These are phyloP conservation scores for Drosophila repleta DNA, from an alignment of 1,140 invertebrate genomes.

Conservation along the genomic window DNA sequence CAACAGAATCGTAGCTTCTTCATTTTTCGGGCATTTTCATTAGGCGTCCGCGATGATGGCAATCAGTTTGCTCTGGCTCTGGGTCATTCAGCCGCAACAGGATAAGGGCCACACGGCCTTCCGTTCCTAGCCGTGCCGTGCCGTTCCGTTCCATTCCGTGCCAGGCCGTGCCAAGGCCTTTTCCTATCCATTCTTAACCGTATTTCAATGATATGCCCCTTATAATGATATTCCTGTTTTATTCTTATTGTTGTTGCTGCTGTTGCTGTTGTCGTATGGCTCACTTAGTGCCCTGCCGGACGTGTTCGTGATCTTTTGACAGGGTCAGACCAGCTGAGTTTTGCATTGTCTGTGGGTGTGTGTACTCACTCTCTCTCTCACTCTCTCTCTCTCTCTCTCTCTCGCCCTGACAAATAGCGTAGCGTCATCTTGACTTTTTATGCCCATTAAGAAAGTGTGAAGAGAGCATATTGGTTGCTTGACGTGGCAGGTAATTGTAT, in stretches of 20 bases:
- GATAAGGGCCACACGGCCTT: slow-evolving; percentile 49
- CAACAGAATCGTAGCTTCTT: slow-evolving; percentile 34
- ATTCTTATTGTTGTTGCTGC: slow-evolving; percentile 8
- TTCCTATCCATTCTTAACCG: slow-evolving; percentile 9
- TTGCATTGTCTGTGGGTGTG: slow-evolving; percentile 17
- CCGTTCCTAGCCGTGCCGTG: slow-evolving; percentile 22
- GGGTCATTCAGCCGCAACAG: slow-evolving; percentile 50
- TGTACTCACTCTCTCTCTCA: slow-evolving; percentile 5
- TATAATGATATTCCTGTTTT: slow-evolving; percentile 39
- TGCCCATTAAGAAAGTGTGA: too few relatives aligned
- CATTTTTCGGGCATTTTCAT: slow-evolving; percentile 52
- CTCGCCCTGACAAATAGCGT: slow-evolving; percentile 31
- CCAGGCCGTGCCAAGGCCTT: not conserved
- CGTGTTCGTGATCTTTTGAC: slow-evolving; percentile 47
- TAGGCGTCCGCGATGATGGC: slow-evolving; percentile 44
- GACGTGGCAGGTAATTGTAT: too few relatives aligned
- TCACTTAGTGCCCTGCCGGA: slow-evolving; percentile 42
- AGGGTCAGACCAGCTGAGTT: slow-evolving; percentile 22
- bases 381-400: slow-evolving; percentile 19
- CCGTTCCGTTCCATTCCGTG: slow-evolving; percentile 19
- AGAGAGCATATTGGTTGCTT: too few relatives aligned
- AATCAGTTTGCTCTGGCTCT: slow-evolving; percentile 34
- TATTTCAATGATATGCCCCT: slow-evolving; percentile 44
- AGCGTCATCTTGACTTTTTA: slow-evolving; percentile 17
- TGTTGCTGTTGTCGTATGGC: slow-evolving; percentile 18